Percentiles rank a stretch among this genome's conserved stretches.
Evolutionary conservation across 2,888 invertebrate species (phyloP).

Genomic region (Leptinotarsa peninsularis): DNA sequence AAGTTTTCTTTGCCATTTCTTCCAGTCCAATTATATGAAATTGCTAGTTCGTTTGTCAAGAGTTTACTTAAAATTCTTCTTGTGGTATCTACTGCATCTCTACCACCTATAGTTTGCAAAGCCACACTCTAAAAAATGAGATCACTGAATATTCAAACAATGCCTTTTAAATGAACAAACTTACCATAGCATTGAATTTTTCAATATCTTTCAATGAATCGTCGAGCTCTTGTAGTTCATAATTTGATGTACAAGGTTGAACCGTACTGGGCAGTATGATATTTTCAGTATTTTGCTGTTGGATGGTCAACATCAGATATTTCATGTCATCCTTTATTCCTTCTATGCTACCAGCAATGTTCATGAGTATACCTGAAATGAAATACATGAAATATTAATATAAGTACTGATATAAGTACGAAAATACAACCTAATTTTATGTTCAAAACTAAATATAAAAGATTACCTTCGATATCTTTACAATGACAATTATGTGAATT

Average conservation of each 20-base stretch:
- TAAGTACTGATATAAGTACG: neutral
- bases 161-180: neutral
- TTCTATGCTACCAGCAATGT: neutral
- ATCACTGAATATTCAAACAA: neutral
- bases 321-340: neutral
- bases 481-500: neutral
- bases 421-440: neutral
- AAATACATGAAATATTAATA: neutral
- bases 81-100: neutral
- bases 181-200: neutral
- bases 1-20: neutral
- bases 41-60: neutral
- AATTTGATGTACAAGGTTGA: neutral
- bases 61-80: neutral
- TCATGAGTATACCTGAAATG: neutral
- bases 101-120: neutral
- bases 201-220: neutral
- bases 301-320: neutral
- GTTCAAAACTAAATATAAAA: neutral
- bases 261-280: neutral
- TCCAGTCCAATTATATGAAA: neutral
- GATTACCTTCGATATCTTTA: neutral
- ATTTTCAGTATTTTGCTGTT: slow-evolving; percentile 3
- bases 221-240: neutral
- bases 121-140: neutral